Base-by-base conservation (phyloP, 30 jellyfish, hydroid and myxozoan species). In the Aurelia sp. region DNA sequence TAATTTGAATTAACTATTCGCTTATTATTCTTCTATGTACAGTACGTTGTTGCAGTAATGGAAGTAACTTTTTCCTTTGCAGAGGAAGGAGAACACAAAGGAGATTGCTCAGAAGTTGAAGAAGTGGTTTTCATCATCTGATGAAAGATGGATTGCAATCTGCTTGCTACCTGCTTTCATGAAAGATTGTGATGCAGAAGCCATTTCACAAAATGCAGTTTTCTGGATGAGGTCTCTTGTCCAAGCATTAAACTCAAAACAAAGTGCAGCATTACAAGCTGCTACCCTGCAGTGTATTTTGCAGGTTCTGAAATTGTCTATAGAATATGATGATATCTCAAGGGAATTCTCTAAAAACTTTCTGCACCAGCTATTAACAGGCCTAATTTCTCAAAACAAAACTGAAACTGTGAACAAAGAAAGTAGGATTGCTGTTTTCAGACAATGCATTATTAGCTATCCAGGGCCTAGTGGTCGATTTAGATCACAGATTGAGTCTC, bases 401-500 rank as follows among this genome's bases (percentile, higher is more conserved):
- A 21, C 86, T 52, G 76, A 70, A 17, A n/a, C 27, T 20, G 65
- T 31, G 44, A 30, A 55, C 66, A 22, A 31, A 15, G 72, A 50
- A 69, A 47, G 41, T 13, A 58, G 62, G 47, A 11, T 82, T 3
- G 37, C 67, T 18, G 63, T 70, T 10, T 82, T 68, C 74, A 66
- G 79, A 21, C 72, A 70, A 13, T 68, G 92, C 55, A 58, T 82
- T 13, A 18, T 55, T 19, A 64, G 66, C 71, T 82, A 82, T 23
- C 92, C 92, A 27, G 92, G 92, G 22, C 92, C 92, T 11, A 53
- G 86, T 7, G 92, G 92, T 12, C 55, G 85, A 10, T 82, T 82
- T 47, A 57, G 92, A 61, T 4, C 85, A 15, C 92, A 82, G 13
- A 69, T 82, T 71, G 92, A 82, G 40, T 52, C 71, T 74, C 50